phyloP scores from a whole-genome alignment of 2,113 vertebrate species.

The Montifringilla adamsi region DNA sequence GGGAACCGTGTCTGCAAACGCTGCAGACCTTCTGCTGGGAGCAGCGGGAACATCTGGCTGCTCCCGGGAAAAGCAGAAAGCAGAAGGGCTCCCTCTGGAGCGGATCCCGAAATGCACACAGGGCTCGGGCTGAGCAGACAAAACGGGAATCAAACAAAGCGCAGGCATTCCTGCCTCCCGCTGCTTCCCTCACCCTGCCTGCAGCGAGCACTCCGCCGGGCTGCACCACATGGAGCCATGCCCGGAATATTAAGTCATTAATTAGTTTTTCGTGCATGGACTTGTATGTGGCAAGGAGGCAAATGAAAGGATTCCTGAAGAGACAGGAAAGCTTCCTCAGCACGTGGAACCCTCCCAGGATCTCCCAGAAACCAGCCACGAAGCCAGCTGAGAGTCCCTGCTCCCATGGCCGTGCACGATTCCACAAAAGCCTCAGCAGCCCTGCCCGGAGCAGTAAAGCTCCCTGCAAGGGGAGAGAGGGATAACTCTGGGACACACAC shows the following conservation, averaged over 20 bases:
- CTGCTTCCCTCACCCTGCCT: neutral
- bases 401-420: neutral
- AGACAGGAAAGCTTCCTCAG: neutral
- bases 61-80: neutral
- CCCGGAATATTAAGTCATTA: neutral
- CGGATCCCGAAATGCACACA: neutral
- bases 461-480: neutral
- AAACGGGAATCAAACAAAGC: neutral
- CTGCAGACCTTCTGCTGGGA: too few species aligned
- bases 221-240: neutral
- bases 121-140: neutral
- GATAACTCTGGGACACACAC: neutral
- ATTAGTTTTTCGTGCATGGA: neutral
- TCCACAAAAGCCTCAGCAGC: neutral
- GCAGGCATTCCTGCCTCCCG: neutral
- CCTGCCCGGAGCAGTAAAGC: neutral
- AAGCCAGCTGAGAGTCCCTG: neutral
- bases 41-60: neutral
- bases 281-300: neutral
- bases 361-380: neutral
- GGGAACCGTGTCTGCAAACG: too few species aligned
- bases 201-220: neutral
- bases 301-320: neutral
- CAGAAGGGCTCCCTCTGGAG: slow-evolving; percentile 49
- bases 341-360: neutral